Conservation (phyloP, 2,797 vertebrate species). For the Arremon brunneinucha region DNA sequence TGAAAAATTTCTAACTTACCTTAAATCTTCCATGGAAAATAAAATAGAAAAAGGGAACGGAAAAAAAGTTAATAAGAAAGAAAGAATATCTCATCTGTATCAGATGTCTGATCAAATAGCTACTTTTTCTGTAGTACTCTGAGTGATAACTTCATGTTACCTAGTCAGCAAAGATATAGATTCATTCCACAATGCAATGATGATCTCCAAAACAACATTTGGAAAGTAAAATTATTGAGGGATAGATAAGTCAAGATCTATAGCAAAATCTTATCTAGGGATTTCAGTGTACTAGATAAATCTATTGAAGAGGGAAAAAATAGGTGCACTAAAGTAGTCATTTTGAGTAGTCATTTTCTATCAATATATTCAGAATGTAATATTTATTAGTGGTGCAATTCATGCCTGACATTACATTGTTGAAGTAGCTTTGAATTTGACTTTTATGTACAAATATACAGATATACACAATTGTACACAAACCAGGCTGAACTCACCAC, state of each 20-base stretch:
- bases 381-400: neutral
- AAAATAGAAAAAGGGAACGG: neutral
- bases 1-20: neutral
- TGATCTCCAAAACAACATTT: neutral
- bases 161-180: neutral
- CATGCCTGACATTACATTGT: neutral
- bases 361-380: neutral
- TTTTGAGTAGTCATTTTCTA: neutral
- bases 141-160: neutral
- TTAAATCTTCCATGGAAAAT: neutral
- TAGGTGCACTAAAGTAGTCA: neutral
- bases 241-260: neutral
- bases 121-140: neutral
- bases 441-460: neutral
- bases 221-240: neutral
- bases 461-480: neutral
- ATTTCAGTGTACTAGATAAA: neutral
- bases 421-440: neutral
- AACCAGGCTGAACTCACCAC: neutral
- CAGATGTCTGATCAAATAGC: neutral
- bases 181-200: neutral
- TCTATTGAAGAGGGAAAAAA: neutral
- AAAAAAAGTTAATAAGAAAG: neutral
- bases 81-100: neutral
- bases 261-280: neutral